A percentile compares a stretch with the other conserved stretches of the same genome.
phyloP scores from a whole-genome alignment of 2,113 vertebrate species.

The Colius striatus region DNA sequence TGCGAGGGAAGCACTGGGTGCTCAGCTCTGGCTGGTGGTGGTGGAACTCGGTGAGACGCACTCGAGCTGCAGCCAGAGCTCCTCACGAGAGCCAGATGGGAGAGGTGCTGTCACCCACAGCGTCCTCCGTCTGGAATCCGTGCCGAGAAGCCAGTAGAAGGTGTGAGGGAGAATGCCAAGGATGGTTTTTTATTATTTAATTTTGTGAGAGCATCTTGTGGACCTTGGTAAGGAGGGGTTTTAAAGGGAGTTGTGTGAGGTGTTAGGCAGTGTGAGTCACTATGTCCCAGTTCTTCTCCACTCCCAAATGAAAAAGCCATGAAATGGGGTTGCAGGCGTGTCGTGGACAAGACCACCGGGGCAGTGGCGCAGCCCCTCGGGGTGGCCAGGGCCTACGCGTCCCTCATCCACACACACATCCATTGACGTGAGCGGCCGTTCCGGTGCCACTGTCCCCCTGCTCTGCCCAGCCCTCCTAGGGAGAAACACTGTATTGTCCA shows the following conservation, averaged over 20 bases:
- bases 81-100: neutral
- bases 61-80: neutral
- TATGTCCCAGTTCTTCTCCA: neutral
- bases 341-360: neutral
- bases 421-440: no score
- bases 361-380: neutral
- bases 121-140: neutral
- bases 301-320: constrained; percentile 4
- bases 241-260: neutral
- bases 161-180: no score
- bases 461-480: constrained; percentile 49
- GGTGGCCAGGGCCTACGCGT: neutral
- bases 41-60: neutral
- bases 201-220: neutral
- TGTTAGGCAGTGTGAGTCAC: neutral
- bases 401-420: neutral
- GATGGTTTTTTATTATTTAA: neutral
- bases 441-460: neutral
- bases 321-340: neutral
- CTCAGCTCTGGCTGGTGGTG: neutral
- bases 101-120: neutral
- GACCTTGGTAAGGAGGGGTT: neutral
- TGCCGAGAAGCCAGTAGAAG: neutral
- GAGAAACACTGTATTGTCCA: constrained; percentile 43
- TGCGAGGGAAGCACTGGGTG: neutral